Evolutionary conservation across 2,888 invertebrate species (phyloP).

Genomic region (Drosophila infuscata): DNA sequence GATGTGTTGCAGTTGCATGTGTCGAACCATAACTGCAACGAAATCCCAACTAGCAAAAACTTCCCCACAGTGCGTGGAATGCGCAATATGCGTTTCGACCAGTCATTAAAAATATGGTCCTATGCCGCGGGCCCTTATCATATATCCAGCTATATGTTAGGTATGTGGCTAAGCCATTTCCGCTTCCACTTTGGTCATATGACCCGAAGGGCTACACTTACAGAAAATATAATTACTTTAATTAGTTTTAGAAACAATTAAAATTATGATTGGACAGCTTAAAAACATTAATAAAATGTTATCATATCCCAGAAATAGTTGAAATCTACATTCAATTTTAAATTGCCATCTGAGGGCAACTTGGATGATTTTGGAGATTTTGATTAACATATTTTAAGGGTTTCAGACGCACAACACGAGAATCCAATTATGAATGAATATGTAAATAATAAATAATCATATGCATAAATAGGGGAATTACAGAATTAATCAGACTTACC

Average conservation of each 20-base stretch:
- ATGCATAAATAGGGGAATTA: background rate
- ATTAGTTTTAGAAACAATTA: background rate
- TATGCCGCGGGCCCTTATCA: slow-evolving; percentile 34
- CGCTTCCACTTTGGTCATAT: slow-evolving; percentile 35
- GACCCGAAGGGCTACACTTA: background rate
- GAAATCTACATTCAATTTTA: background rate
- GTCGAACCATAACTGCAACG: slow-evolving; percentile 15
- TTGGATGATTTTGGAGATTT: background rate
- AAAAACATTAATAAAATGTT: background rate
- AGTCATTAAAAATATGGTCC: slow-evolving; percentile 27
- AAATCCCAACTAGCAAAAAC: slow-evolving; percentile 18
- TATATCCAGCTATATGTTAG: background rate
- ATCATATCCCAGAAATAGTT: background rate
- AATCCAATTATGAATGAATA: background rate
- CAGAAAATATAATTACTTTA: slow-evolving; percentile 6
- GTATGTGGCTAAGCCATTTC: slow-evolving; percentile 26
- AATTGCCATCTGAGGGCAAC: background rate
- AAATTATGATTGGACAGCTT: background rate
- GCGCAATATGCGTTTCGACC: slow-evolving; percentile 8
- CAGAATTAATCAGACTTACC: background rate
- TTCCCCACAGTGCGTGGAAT: slow-evolving; percentile 35
- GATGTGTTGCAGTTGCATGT: slow-evolving; percentile 30
- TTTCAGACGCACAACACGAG: background rate
- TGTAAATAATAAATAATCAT: background rate
- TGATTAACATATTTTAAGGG: background rate